Base-by-base conservation (phyloP, 92 coral and sea anemone species). In the Pocillopora grandis region DNA sequence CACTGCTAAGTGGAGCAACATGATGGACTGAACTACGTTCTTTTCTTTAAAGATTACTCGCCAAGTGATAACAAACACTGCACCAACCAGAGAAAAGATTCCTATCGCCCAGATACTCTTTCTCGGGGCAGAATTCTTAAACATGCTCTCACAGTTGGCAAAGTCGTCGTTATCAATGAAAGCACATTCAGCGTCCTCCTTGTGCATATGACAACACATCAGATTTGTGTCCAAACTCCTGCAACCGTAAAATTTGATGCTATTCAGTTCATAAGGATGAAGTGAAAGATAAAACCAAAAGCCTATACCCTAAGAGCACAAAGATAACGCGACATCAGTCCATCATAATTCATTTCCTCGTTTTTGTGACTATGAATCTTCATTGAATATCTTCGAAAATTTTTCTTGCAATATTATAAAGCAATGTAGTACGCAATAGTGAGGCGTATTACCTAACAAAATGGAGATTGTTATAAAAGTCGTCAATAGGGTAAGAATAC, bases 31-130 rank as follows among this genome's bases (percentile, higher is more conserved):
- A 0, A 27, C 31, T 1, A 27, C 31, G 31, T 21, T 91, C 62
- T 91, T 91, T 36, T 91, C 88, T 76, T 90, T 94, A 3, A 84
- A 69, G 79, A 84, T 62, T 15, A 89, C 13, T 63, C 98, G 85
- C 98, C 98, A 94, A 10, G 88, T 73, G 71, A 94, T 79, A 59
- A 94, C 98, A 58, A 89, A 85, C 20, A 71, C 86, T 71, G 90
- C 89, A 2, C 98, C 98, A 37, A 92, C 62, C 62, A 94, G 87
- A 21, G 98, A 95, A 69, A 92, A 87, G 58, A 86, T 87, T 63
- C 98, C 98, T 72, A 94, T 91, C 66, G 92, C 82, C 98, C 98
- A 94, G 66, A 94, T 92, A 62, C 92, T 88, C 23, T 15, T 16
- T 23, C 20, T 71, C 0, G 75, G 75, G 58, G 18, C 58, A 14